Conservation (phyloP, 1,140 invertebrate genomes). For the Babylonia areolata region DNA sequence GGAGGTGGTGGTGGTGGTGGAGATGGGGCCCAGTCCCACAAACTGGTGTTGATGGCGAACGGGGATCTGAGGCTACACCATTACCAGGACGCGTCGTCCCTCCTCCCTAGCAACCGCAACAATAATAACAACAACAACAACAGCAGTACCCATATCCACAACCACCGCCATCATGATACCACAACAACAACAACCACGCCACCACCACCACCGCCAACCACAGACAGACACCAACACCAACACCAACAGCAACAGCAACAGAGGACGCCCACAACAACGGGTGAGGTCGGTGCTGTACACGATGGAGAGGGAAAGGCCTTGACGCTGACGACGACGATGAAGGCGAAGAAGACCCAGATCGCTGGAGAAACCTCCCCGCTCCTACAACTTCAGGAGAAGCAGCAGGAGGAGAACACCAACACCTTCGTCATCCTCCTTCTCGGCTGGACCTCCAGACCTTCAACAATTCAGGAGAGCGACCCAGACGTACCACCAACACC, state of each 20-base stretch:
- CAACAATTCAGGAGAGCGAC: no score
- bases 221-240: not conserved
- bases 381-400: no score
- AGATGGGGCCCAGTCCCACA: constrained; percentile 24
- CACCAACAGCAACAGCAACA: no score
- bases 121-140: not conserved
- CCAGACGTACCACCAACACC: no score
- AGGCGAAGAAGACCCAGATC: no score
- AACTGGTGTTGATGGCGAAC: constrained; percentile 46
- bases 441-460: no score
- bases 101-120: not conserved
- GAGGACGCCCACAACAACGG: no score
- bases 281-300: no score
- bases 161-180: not conserved
- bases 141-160: not conserved
- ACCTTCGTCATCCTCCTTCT: not conserved
- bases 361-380: no score
- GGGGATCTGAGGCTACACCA: constrained; percentile 46
- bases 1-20: not conserved
- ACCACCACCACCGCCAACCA: constrained; percentile 3
- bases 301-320: no score
- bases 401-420: not conserved
- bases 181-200: not conserved
- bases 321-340: no score
- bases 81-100: constrained; percentile 21